Evolutionary conservation across 2,797 vertebrate genomes (phyloP).

Genomic region (Parauchenoglanis ngamensis): DNA sequence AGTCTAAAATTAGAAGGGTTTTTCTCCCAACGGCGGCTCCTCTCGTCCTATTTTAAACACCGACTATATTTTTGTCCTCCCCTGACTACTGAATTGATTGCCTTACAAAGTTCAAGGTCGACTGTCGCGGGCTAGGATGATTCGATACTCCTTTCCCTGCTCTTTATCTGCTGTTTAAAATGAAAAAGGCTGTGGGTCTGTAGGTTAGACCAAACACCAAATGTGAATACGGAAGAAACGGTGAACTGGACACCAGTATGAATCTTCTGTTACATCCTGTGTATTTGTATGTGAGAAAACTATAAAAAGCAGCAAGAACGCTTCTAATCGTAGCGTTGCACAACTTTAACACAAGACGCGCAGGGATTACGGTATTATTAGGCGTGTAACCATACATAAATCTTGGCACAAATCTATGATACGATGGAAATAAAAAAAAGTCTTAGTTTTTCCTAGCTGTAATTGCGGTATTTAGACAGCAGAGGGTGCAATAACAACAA

Average conservation of each 20-base stretch:
- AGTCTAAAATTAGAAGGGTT: conserved; percentile 1
- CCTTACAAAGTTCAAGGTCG: conserved; percentile 18
- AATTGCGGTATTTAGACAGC: no score
- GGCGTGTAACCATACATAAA: no score
- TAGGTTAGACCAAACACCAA: background rate
- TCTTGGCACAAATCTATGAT: no score
- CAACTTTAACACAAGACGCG: no score
- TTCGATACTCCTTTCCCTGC: background rate
- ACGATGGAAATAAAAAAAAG: no score
- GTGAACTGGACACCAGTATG: background rate
- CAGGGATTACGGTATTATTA: no score
- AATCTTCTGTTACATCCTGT: background rate
- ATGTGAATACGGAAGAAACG: background rate
- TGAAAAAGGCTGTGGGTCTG: background rate
- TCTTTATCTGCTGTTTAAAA: background rate
- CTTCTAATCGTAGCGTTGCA: no score
- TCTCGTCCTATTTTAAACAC: conserved; percentile 11
- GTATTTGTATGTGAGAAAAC: background rate
- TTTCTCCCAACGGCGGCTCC: background rate
- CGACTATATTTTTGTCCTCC: conserved; percentile 1
- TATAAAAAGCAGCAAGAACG: no score
- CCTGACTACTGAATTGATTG: conserved; percentile 5
- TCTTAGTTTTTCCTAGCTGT: no score
- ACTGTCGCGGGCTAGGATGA: background rate
- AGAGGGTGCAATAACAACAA: no score